Base-by-base conservation (phyloP, 2,888 invertebrate genomes). In the Drosophila nigricruria region DNA sequence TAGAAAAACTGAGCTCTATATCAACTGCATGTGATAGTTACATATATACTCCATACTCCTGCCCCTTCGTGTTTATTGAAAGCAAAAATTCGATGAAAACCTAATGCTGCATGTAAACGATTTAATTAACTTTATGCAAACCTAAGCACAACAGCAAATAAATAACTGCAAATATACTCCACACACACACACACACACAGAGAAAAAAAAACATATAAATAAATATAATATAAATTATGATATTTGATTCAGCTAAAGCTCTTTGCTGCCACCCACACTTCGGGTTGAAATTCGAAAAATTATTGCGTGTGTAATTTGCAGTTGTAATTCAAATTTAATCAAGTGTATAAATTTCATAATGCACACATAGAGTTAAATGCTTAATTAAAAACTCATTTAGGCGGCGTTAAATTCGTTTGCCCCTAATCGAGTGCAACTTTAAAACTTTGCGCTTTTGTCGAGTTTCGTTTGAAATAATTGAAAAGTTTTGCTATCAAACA, bases 51-150 rank as follows among this genome's bases (percentile, higher is more conserved):
- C 14, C 36, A 9, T 34, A 38, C 8, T 8, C n/a, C 32, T n/a
- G 30, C 9, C 12, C 10, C 40, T 38, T 38, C 0, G 4, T 25
- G 54, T 32, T 25, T 52, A 70, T 68, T 77, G 66, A 76, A 75
- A 69, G 74, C 79, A 77, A 81, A 81, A 83, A 78, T 77, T 77
- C 54, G 76, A 77, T 79, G 72, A 71, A 70, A 63, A 71, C 60
- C 73, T 79, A 78, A 79, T 78, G 82, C 73, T 66, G 86, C 89
- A 87, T 87, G 87, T 52, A 75, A 79, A 77, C 79, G 78, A 80
- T 75, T 84, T 79, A 81, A 81, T 84, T 77, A 78, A 75, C 80
- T 79, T 68, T 77, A 71, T 70, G 66, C 74, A 69, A 76, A 74
- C 54, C 52, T 50, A 73, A 63, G 23, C 62, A 63, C 54, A 64